Percentiles rank a stretch among this genome's conserved stretches.
Conservation (phyloP, 2,113 vertebrate species). For the Phylloscopus trochiloides region DNA sequence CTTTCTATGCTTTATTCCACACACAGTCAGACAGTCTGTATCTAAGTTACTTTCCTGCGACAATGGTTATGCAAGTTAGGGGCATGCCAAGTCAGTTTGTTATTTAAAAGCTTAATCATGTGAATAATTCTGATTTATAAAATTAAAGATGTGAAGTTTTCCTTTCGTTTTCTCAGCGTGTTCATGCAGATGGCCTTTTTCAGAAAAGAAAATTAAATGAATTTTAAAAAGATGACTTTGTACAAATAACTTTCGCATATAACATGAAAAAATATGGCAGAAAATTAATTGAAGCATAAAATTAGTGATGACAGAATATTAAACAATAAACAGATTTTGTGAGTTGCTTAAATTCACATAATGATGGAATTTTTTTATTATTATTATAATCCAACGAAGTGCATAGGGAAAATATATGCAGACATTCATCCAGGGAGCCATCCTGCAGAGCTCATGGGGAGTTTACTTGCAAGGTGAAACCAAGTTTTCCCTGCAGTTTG, state of each 20-base stretch:
- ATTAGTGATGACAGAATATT: not conserved
- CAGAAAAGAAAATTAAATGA: not conserved
- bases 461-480: not conserved
- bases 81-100: not conserved
- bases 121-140: constrained; percentile 50
- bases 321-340: not conserved
- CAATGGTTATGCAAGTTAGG: constrained; percentile 31
- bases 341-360: not conserved
- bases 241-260: not conserved
- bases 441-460: not conserved
- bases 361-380: not conserved
- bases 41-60: not conserved
- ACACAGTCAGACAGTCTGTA: not conserved
- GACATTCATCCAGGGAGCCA: not conserved
- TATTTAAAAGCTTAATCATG: constrained; percentile 56
- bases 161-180: not conserved
- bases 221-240: not conserved
- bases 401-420: not conserved
- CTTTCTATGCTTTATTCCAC: not conserved
- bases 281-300: not conserved
- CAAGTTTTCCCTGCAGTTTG: not conserved
- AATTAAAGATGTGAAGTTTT: constrained; percentile 36
- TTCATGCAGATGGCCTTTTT: not conserved
- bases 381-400: not conserved
- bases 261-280: not conserved